A percentile compares a stretch with the other conserved stretches of the same genome.
phyloP scores from a whole-genome alignment of 2,797 vertebrate genomes.

The Bryconaethiops microstoma region DNA sequence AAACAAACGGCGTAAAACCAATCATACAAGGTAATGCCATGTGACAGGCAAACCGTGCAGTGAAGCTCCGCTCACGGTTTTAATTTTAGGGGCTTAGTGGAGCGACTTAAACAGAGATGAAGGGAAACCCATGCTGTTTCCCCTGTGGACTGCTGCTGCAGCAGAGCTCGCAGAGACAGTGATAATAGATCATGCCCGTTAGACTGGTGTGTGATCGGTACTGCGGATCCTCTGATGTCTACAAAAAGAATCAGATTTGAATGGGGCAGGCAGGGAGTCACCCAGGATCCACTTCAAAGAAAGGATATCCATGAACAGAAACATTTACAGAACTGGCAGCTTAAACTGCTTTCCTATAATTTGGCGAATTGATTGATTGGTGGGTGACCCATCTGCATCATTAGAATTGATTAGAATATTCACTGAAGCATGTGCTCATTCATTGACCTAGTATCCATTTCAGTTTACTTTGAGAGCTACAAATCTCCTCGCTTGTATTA shows the following conservation, averaged over 20 bases:
- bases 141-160: conserved; percentile 13
- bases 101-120: conserved; percentile 22
- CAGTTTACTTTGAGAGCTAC: too few relatives aligned
- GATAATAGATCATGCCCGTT: conserved; percentile 11
- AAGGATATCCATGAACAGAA: neutral
- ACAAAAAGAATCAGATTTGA: neutral
- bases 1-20: conserved; percentile 17
- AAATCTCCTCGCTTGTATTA: too few relatives aligned
- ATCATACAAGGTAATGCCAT: conserved; percentile 35
- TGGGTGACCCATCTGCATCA: too few relatives aligned
- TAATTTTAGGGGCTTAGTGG: conserved; percentile 25
- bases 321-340: too few relatives aligned
- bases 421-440: too few relatives aligned
- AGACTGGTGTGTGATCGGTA: neutral
- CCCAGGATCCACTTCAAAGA: neutral
- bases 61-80: conserved; percentile 18
- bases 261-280: neutral
- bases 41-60: conserved; percentile 36
- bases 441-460: too few relatives aligned
- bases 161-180: conserved; percentile 7
- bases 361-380: too few relatives aligned
- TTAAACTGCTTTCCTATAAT: too few relatives aligned
- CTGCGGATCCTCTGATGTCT: neutral
- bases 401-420: too few relatives aligned
- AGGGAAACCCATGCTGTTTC: conserved; percentile 13